Conservation (phyloP, 2,113 vertebrate genomes). For the Coryphaenoides rupestris region DNA sequence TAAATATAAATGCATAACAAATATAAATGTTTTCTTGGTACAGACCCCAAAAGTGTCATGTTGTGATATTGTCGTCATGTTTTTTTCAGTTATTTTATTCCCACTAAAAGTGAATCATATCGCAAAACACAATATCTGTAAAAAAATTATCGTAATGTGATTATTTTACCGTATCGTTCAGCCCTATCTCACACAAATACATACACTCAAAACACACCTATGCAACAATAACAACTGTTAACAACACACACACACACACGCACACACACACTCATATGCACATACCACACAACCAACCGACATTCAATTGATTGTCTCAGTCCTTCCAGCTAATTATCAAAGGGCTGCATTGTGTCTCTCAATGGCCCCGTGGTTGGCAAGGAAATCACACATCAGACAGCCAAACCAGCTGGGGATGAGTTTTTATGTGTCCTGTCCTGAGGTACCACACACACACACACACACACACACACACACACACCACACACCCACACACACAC, state of each 20-base stretch:
- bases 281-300: slow-evolving; percentile 18
- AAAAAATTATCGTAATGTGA: too few species aligned
- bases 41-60: too few species aligned
- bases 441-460: slow-evolving; percentile 3
- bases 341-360: slow-evolving; percentile 39
- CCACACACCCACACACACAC: not conserved
- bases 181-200: too few species aligned
- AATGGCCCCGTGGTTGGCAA: slow-evolving; percentile 46
- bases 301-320: slow-evolving; percentile 44
- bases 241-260: not conserved
- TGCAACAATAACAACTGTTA: too few species aligned
- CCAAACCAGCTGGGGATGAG: slow-evolving; percentile 16
- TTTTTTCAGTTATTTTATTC: too few species aligned
- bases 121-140: too few species aligned
- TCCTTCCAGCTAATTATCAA: slow-evolving; percentile 26
- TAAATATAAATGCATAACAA: too few species aligned
- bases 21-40: too few species aligned
- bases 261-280: slow-evolving; percentile 1
- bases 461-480: slow-evolving; percentile 2
- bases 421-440: slow-evolving; percentile 42
- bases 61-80: too few species aligned
- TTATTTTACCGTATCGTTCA: too few species aligned
- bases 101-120: too few species aligned
- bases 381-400: slow-evolving; percentile 31
- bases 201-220: too few species aligned